Base-by-base conservation (phyloP, 2,113 vertebrate genomes). In the Nettapus auritus region DNA sequence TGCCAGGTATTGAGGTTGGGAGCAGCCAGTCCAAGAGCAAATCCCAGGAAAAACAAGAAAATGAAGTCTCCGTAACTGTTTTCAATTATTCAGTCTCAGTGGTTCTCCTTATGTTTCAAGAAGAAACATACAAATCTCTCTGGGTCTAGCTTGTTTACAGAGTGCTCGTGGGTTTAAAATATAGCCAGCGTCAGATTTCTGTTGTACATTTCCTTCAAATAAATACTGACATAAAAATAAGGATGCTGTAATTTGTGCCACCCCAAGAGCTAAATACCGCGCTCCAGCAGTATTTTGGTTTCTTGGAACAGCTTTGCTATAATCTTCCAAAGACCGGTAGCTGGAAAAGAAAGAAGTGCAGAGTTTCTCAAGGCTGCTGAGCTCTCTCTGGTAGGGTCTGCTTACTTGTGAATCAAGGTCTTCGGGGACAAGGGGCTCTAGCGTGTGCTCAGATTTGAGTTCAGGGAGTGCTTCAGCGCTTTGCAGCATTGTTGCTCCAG, bases 191-290 rank as follows among this genome's bases (percentile, higher is more conserved):
- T 94, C 88, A 18, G 25, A 70, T 81, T 93, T 87, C 91, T 96
- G 62, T 93, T 40, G 82, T 83, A 46, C 15, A 50, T 93, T 85
- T 69, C 85, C 88, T 95, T 90, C 90, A 92, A 82, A 85, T 86
- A 83, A 92, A 88, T 55, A 70, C 87, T 48, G 44, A 94, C 94
- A 86, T 92, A 93, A 91, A 95, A 95, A 96, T 80, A 95, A 95
- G 59, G 86, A 76, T 52, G 83, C 91, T 96, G 85, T 90, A 86
- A 93, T 96, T 94, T 85, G 87, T 90, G 93, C 89, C 77, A 86
- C 76, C 80, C 89, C n/a, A 18, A 88, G 93, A 95, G 80, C 79
- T 79, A 68, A 88, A 46, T 50, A 3, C 86, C 64, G 81, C 16
- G 8, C 56, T 96, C 67, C 83, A 50, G 84, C 82, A 89, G 95